Evolutionary conservation across 2,888 invertebrate species (phyloP).

Genomic region (Hydrotaea cyrtoneurina): DNA sequence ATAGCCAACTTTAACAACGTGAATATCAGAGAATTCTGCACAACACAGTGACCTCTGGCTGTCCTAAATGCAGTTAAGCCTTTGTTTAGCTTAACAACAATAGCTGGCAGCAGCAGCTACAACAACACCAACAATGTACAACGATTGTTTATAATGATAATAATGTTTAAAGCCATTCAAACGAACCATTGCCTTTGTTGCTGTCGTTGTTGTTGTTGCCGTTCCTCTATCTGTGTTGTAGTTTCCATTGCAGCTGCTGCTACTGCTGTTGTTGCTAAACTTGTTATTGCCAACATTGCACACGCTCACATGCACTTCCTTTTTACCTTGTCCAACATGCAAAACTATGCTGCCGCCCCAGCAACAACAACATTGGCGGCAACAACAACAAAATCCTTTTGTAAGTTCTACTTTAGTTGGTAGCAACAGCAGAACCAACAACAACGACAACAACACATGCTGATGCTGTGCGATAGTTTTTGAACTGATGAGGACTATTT

Average conservation of each 20-base stretch:
- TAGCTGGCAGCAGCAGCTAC: background rate
- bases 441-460: no score
- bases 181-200: constrained; percentile 18
- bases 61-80: constrained; percentile 42
- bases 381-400: constrained; percentile 8
- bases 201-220: background rate
- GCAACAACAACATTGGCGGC: background rate
- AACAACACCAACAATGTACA: background rate
- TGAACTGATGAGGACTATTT: constrained; percentile 6
- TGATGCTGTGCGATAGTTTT: constrained; percentile 16
- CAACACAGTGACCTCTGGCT: constrained; percentile 13
- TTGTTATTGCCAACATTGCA: background rate
- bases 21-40: background rate
- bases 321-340: constrained; percentile 9
- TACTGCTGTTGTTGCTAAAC: background rate
- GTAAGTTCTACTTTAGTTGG: constrained; percentile 6
- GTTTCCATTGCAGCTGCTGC: constrained; percentile 7
- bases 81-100: constrained; percentile 37
- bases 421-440: background rate
- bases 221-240: background rate
- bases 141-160: constrained; percentile 33
- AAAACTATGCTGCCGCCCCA: background rate
- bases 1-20: background rate
- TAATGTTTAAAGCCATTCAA: constrained; percentile 39
- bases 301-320: background rate